Base-by-base conservation (phyloP, 2,797 vertebrate species). In the Pseudomugil gertrudae region DNA sequence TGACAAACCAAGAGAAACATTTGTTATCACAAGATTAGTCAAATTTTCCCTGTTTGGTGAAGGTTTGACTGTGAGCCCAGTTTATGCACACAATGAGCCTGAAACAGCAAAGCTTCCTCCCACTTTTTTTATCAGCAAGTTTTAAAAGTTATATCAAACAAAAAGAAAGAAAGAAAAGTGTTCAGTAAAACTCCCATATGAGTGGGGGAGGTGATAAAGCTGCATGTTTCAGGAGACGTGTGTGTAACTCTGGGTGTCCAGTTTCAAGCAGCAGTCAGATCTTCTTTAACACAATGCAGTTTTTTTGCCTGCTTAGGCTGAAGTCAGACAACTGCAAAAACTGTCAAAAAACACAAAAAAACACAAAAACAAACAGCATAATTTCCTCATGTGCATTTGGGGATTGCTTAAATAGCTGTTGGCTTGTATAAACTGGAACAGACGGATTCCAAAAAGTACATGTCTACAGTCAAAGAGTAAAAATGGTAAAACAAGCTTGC, bases 181-280 rank as follows among this genome's bases (percentile, higher is more conserved):
- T 35, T 58, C 17, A 64, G 57, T 2, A 23, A 76, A 87, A 75
- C 73, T 76, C 50, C 47, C 23, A 30, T 66, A 33, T 48, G 30
- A 55, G 21, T 47, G 19, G 38, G 30, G 63, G 63, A 29, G 61
- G 43, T 36, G 38, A 52, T 26, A 56, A 48, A 68, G 27, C 61
- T 55, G 51, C 33, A 27, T 60, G 71, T 73, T 78, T 71, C 57
- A 45, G 69, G 58, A 69, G 57, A 65, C 52, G 32, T 38, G 63
- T 75, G 55, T 69, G 73, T 38, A 75, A 84, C 7, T 47, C 55
- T 71, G 50, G 62, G 75, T 86, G 77, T 91, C 61, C 47, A 35
- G 17, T 87, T 86, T 89, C 78, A 66, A 57, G 72, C 54, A 69
- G 62, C 61, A 58, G 60, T 79, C 77, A 77, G 50, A 69, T 60